These are phyloP conservation scores for Phoxinus phoxinus DNA, from an alignment of 2,113 vertebrate species.

Conservation along the genomic window DNA sequence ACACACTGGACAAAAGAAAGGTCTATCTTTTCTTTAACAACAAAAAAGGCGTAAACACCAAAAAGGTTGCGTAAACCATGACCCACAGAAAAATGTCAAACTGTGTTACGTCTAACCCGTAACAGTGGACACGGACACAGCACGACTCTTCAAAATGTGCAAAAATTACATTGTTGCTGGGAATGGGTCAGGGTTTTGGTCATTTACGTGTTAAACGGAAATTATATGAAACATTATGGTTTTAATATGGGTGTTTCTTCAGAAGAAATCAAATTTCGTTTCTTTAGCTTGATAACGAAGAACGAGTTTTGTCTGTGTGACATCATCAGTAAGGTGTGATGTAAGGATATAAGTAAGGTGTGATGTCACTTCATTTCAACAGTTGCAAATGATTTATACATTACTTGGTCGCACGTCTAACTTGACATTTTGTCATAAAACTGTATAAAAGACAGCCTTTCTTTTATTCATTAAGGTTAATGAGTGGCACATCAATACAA, in stretches of 20 bases:
- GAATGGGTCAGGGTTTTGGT: slow-evolving; percentile 4
- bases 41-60: background rate
- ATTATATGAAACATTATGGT: background rate
- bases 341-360: background rate
- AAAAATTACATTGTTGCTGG: background rate
- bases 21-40: background rate
- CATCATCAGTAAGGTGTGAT: background rate
- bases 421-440: slow-evolving; percentile 62
- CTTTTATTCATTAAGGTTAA: slow-evolving; percentile 54
- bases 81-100: slow-evolving; percentile 5
- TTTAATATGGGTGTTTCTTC: background rate
- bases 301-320: slow-evolving; percentile 4
- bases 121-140: slow-evolving; percentile 27
- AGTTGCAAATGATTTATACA: slow-evolving; percentile 59
- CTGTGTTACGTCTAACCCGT: background rate
- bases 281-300: background rate
- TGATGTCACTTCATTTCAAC: background rate
- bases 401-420: slow-evolving; percentile 48
- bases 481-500: slow-evolving; percentile 71
- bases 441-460: slow-evolving; percentile 56
- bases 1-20: slow-evolving; percentile 20
- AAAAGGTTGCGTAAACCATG: slow-evolving; percentile 4
- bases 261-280: background rate
- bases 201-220: background rate
- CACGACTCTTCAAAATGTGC: slow-evolving; percentile 24